phyloP scores from a whole-genome alignment of 2,113 vertebrate genomes.

The Syrmaticus mikado region DNA sequence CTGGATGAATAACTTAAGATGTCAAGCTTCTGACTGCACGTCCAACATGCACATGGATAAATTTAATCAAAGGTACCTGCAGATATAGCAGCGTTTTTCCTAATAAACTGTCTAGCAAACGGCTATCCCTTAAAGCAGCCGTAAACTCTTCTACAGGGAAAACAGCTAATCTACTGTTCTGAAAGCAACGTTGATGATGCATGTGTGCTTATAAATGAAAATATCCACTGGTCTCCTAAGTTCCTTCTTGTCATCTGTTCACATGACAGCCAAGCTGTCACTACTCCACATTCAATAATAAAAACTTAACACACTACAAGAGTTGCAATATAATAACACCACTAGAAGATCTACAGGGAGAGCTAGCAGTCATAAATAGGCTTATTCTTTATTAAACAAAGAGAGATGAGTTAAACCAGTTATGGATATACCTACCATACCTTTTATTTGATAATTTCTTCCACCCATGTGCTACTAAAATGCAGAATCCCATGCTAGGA shows the following conservation, averaged over 20 bases:
- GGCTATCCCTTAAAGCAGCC: not conserved
- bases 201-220: not conserved
- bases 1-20: not conserved
- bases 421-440: conserved; percentile 70
- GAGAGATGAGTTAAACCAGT: not conserved
- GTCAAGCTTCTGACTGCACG: not conserved
- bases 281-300: not conserved
- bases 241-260: not conserved
- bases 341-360: not conserved
- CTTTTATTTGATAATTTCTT: conserved; percentile 86
- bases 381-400: not conserved
- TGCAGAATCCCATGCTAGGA: conserved; percentile 98
- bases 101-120: not conserved
- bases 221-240: not conserved
- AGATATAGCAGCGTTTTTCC: not conserved
- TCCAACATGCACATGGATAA: not conserved
- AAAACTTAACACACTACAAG: not conserved
- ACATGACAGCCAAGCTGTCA: not conserved
- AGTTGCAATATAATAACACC: not conserved
- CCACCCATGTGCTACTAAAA: conserved; percentile 95
- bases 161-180: not conserved
- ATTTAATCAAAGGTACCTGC: not conserved
- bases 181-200: not conserved
- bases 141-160: not conserved
- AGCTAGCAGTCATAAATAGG: not conserved